Evolutionary conservation across 2,797 vertebrate genomes (phyloP), one percentile per base, ranked within the genome.

Genomic region (Botia almorhae): DNA sequence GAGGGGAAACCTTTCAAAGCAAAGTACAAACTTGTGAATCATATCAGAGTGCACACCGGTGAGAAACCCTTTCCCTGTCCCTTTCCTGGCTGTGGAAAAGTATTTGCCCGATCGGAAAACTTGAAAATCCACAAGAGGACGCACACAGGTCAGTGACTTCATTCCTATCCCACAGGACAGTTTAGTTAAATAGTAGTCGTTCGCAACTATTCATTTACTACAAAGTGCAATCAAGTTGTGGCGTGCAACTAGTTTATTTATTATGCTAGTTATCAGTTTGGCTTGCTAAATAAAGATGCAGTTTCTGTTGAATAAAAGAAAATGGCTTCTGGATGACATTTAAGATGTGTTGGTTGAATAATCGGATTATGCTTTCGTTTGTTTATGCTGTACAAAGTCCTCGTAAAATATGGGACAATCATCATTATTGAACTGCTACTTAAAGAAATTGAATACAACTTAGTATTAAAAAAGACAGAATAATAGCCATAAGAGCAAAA

Each of bases 61-160:
- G 97, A 99, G 93, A 99, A 99, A 87, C 97, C 97, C 83, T 99
- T 99, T 83, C 97, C 97, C 1, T 99, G 97, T 87, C 97, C 97
- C 55, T 99, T 98, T 90, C 97, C 97, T n/a, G 97, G 96, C 90
- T 99, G 97, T 92, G 97, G 97, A 81, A 98, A 99, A 94, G 97
- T 99, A 83, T 98, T 99, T 86, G 97, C 97, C 81, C 95, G 97
- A 90, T 99, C 97, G 86, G 97, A 99, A 91, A 99, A 98, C 88
- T 96, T 99, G 82, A 99, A 99, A 93, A 99, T 98, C 88, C 97
- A 98, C 94, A 99, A 98, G 94, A 95, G 97, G 94, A 99, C 97
- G 87, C 97, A 99, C 91, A 99, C 97, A 96, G 97, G 96, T 98
- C 91, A 97, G 97, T 97, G 85, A 60, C 60, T 81, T n/a, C 21